Base-by-base conservation (phyloP, 2,797 vertebrate species). In the Myotis planiceps region DNA sequence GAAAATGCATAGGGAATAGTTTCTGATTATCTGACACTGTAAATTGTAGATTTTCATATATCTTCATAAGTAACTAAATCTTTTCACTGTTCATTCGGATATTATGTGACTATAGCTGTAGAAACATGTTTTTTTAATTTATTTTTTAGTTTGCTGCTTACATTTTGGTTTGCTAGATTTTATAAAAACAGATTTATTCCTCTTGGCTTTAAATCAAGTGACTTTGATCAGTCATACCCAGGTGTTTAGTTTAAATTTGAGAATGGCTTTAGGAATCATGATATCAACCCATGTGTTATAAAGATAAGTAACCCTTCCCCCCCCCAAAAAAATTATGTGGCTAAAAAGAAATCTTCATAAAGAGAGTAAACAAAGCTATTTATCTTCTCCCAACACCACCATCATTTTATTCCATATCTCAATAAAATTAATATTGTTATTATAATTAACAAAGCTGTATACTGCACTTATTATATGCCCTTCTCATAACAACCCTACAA, bases 231-330 rank as follows among this genome's bases (percentile, higher is more conserved):
- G 60, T 60, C 60, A 88, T 5, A 82, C 1, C 49, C 23, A 34
- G 2, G 12, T 39, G 8, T n/a, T 80, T 29, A 55, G 6, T n/a
- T 60, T 88, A 91, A 71, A 94, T 78, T 80, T 93, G 65, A 90
- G n/a, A 71, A 75, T 51, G 29, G 29, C 65, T 95, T 95, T 63
- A 91, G 32, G 32, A 95, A 74, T 29, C 60, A 66, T 10, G 5
- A 53, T 92, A 97, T 78, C 39, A 74, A 82, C 16, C n/a, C 85
- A 66, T n/a, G 49, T 88, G 32, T 89, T 84, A 69, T 7, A 82
- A 88, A 91, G 45, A 2, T 69, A 93, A 66, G 53, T 32, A 68
- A 21, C 25, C 58, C 19, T 60, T 5, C 12, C 18, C 37, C n/a
- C n/a, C n/a, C 21, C 7, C 3, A 4, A 14, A 88, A 69, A 80